phyloP scores from a whole-genome alignment of 2,888 invertebrate genomes.

The Protonemura montana region DNA sequence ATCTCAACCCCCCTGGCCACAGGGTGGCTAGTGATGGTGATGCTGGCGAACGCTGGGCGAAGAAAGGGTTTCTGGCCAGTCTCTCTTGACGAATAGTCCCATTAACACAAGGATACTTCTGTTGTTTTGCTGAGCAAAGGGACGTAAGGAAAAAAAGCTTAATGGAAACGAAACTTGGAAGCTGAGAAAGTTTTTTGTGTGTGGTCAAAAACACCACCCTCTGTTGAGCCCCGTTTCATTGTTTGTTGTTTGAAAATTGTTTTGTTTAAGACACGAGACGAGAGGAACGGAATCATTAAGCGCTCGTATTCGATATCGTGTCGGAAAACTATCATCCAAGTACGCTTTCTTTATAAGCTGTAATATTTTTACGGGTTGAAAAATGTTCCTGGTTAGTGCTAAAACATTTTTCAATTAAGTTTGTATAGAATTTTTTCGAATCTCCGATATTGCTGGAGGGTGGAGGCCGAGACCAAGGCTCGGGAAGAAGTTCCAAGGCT shows the following conservation, averaged over 20 bases:
- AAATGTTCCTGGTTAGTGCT: slow-evolving; percentile 17
- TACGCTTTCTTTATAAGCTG: slow-evolving; percentile 1
- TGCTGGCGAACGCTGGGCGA: not conserved
- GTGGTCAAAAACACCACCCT: slow-evolving; percentile 39
- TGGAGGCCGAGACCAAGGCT: not conserved
- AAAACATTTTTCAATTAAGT: slow-evolving; percentile 38
- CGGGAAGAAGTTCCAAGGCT: not conserved
- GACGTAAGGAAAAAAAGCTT: slow-evolving; percentile 27
- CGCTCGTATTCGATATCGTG: slow-evolving; percentile 22
- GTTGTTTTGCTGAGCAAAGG: slow-evolving; percentile 38
- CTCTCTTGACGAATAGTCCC: slow-evolving; percentile 40
- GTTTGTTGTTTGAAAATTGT: slow-evolving; percentile 35
- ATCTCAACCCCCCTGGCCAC: too few species aligned
- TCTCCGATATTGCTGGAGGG: not conserved
- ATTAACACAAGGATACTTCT: slow-evolving; percentile 42
- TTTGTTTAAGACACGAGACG: not conserved
- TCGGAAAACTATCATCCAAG: slow-evolving; percentile 8
- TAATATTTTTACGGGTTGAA: slow-evolving; percentile 18
- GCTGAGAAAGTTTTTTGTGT: slow-evolving; percentile 7
- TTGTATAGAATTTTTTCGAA: slow-evolving; percentile 19
- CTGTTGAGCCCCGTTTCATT: slow-evolving; percentile 13
- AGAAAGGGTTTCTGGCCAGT: slow-evolving; percentile 28
- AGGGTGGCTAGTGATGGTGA: too few species aligned
- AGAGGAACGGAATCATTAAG: slow-evolving; percentile 36
- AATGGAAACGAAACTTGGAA: slow-evolving; percentile 36